Conservation (phyloP, 2,888 invertebrate species). For the Schizaphis graminum region DNA sequence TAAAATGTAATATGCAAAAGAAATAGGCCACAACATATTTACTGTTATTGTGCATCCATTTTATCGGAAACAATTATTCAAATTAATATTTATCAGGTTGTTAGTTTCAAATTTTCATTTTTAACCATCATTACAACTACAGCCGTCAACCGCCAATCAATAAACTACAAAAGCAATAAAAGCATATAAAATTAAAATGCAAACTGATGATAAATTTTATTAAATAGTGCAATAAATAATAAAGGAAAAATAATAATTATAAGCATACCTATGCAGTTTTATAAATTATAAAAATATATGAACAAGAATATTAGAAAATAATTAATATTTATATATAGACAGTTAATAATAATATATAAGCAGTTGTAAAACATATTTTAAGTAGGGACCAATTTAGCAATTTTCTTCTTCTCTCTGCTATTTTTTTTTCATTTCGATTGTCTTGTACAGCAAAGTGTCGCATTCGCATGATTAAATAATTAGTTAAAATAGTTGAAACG, state of each 20-base stretch:
- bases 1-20: too few species aligned
- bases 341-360: background rate
- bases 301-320: background rate
- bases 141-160: too few species aligned
- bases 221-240: too few species aligned
- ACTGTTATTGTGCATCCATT: too few species aligned
- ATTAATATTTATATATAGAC: background rate
- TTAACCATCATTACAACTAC: too few species aligned
- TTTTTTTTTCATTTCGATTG: background rate
- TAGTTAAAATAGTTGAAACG: background rate
- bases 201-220: background rate
- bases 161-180: too few species aligned
- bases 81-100: too few species aligned
- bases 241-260: background rate
- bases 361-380: background rate
- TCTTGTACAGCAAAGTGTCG: conserved; percentile 6
- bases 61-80: too few species aligned
- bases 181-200: background rate
- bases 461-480: background rate
- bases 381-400: background rate
- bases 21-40: too few species aligned
- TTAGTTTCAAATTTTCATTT: too few species aligned
- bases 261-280: too few species aligned
- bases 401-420: background rate
- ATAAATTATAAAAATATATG: background rate